Evolutionary conservation across 92 coral and sea anemone species (phyloP).

Genomic region (Umimayanthus chanpuru): DNA sequence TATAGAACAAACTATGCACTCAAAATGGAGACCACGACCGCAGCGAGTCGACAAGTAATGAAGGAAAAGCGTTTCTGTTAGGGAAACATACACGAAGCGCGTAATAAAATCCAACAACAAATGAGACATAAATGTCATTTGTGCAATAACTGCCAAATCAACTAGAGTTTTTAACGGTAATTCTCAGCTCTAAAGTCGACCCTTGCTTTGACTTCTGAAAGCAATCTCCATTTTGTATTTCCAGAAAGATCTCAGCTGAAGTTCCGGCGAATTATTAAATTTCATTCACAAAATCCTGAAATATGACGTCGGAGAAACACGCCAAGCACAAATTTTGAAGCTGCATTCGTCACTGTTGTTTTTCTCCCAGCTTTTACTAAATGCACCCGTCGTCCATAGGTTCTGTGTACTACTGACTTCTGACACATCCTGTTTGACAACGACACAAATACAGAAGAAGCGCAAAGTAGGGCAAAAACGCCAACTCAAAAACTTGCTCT

Average conservation of each 20-base stretch:
- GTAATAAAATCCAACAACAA: constrained; percentile 18
- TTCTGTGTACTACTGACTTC: constrained; percentile 18
- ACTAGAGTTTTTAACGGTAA: not conserved
- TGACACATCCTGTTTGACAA: constrained; percentile 16
- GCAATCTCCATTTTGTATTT: too few relatives aligned
- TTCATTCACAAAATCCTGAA: not conserved
- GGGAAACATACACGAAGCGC: not conserved
- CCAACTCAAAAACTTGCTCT: not conserved
- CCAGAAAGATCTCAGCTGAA: constrained; percentile 15
- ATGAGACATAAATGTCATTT: constrained; percentile 12
- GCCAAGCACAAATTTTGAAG: constrained; percentile 8
- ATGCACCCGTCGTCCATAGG: constrained; percentile 21
- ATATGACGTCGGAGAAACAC: not conserved
- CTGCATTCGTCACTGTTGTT: constrained; percentile 17
- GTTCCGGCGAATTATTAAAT: not conserved
- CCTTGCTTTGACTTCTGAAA: constrained; percentile 14
- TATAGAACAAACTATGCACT: constrained; percentile 15
- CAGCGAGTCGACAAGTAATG: constrained; percentile 17
- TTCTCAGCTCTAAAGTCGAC: not conserved
- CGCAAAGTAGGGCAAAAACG: constrained; percentile 21
- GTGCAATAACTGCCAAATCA: not conserved
- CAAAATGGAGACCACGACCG: constrained; percentile 18
- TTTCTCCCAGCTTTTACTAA: constrained; percentile 31
- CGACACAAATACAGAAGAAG: constrained; percentile 26
- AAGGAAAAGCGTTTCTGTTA: not conserved